Percentiles rank a stretch among this genome's conserved stretches.
Evolutionary conservation across 2,888 invertebrate genomes (phyloP).

Genomic region (Drosophila tripunctata): DNA sequence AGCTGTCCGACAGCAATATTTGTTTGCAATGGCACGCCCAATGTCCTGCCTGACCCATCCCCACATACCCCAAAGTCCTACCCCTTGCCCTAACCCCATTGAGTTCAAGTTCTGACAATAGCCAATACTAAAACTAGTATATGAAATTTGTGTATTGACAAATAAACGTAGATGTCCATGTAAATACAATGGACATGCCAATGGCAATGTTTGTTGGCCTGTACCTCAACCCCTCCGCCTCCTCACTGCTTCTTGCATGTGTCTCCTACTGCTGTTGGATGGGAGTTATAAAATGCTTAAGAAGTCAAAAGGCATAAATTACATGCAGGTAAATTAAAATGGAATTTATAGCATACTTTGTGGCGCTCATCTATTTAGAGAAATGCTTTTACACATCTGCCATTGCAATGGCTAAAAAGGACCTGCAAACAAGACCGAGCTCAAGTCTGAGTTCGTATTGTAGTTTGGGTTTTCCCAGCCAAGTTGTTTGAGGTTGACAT

Average conservation of each 20-base stretch:
- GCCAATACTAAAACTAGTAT: constrained; percentile 65
- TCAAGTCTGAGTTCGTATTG: background rate
- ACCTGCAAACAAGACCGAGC: background rate
- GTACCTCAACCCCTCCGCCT: background rate
- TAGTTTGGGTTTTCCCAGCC: background rate
- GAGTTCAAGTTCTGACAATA: constrained; percentile 34
- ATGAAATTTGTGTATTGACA: constrained; percentile 80
- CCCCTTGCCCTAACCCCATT: background rate
- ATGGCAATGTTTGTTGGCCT: constrained; percentile 53
- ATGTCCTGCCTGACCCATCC: constrained; percentile 22
- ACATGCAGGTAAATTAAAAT: constrained; percentile 81
- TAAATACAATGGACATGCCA: constrained; percentile 78
- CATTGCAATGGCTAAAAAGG: background rate
- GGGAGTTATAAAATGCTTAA: constrained; percentile 60
- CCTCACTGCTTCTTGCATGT: background rate
- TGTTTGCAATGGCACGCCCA: constrained; percentile 67
- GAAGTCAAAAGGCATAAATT: constrained; percentile 81
- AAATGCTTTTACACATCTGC: constrained; percentile 37
- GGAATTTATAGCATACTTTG: constrained; percentile 81
- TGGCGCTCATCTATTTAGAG: constrained; percentile 70
- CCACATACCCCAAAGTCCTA: background rate
- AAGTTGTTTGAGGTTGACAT: constrained; percentile 1
- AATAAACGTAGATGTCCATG: constrained; percentile 76
- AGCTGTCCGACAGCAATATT: constrained; percentile 64
- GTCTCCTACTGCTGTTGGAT: constrained; percentile 13